Evolutionary conservation across 2,888 invertebrate genomes (phyloP), one percentile per base, ranked within the genome.

Genomic region (Napeogenes sylphis): DNA sequence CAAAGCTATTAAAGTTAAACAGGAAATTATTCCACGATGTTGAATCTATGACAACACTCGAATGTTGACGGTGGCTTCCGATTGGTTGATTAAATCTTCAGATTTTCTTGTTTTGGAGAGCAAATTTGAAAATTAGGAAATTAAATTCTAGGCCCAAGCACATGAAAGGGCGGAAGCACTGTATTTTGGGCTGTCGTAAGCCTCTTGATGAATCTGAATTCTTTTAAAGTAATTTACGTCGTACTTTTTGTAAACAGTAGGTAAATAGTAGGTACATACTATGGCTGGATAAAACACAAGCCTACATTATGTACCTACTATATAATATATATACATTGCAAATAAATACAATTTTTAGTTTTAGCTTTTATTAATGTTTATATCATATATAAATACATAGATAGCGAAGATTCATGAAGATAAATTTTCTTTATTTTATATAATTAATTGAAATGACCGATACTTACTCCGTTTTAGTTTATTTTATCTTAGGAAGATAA

Each of bases 101-200:
- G 74, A 79, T 76, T 77, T 81, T 79, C 84, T 83, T 83, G 81
- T 85, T 80, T 81, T 78, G 77, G 74, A 77, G 77, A 81, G 42
- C 42, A 81, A 78, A 80, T 85, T 85, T 84, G 80, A 79, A 83
- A 86, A 88, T 90, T 87, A 86, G 88, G 88, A 89, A 90, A 90
- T 90, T 89, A 88, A 83, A 83, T 80, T 83, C 79, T 75, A 74
- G 58, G 54, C 74, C 75, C 73, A 75, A 80, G 81, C 72, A 81
- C 76, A 79, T 86, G 79, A 86, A 86, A 85, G 83, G 79, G 79
- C 83, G 85, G 84, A 85, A 85, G 55, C 33, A 1, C 75, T 77
- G 73, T 42, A 42, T 71, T 38, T n/a, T 12, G 21, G 55, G 32
- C 4, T 55, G 8, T 32, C 33, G 45, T 12, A 21, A 42, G 30